Conservation (phyloP, 2,113 vertebrate genomes). For the Pithys albifrons region DNA sequence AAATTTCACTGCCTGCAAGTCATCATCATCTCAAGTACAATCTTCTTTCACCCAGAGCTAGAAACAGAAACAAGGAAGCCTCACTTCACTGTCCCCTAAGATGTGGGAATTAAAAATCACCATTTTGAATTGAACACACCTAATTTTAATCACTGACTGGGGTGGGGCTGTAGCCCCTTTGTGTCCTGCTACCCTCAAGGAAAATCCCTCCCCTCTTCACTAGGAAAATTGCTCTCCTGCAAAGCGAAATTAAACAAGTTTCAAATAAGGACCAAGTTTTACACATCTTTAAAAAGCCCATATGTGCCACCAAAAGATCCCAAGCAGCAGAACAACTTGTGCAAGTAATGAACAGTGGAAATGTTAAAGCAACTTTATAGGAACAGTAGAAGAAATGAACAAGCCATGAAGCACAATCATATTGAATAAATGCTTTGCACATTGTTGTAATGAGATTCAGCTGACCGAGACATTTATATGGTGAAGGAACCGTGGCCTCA, state of each 20-base stretch:
- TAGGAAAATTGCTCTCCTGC: neutral
- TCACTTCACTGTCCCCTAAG: neutral
- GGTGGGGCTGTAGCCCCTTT: neutral
- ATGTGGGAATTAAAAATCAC: neutral
- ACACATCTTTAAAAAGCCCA: neutral
- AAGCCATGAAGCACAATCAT: neutral
- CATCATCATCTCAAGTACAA: neutral
- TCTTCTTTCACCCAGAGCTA: neutral
- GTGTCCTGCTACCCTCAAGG: neutral
- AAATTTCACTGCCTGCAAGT: conserved; percentile 17
- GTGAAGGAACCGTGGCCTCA: neutral
- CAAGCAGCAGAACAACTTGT: neutral
- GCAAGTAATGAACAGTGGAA: neutral
- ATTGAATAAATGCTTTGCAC: conserved; percentile 16
- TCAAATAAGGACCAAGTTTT: neutral
- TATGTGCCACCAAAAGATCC: neutral
- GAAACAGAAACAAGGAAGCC: neutral
- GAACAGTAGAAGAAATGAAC: neutral
- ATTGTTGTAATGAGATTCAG: conserved; percentile 18
- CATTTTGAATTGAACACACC: neutral
- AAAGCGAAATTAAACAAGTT: neutral
- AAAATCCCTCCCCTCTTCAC: neutral
- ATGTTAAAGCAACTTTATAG: neutral
- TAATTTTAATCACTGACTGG: neutral
- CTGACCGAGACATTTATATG: conserved; percentile 1